Evolutionary conservation across 2,888 invertebrate genomes (phyloP).

Genomic region (Ochlodes sylvanus): DNA sequence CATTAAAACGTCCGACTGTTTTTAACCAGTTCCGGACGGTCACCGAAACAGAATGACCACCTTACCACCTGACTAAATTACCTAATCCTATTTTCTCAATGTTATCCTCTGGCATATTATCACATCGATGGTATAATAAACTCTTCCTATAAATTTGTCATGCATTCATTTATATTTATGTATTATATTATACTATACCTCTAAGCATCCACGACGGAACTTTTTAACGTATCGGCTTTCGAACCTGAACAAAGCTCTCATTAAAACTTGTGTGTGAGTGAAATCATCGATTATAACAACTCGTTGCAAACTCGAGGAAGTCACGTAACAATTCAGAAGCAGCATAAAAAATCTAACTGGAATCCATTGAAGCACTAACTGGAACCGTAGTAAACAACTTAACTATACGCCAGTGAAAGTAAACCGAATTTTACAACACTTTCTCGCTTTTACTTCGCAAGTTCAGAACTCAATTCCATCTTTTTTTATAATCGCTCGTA

Average conservation of each 20-base stretch:
- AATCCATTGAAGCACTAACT: slow-evolving; percentile 24
- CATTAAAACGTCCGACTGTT: too few species aligned
- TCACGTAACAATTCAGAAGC: slow-evolving; percentile 16
- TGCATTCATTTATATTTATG: neutral
- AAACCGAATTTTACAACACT: slow-evolving; percentile 30
- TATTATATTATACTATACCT: neutral
- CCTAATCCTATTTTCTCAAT: too few species aligned
- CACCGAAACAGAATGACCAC: too few species aligned
- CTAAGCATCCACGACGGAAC: neutral
- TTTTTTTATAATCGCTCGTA: slow-evolving; percentile 3
- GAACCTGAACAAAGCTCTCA: neutral
- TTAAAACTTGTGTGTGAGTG: neutral
- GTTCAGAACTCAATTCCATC: slow-evolving; percentile 11
- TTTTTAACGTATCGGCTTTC: neutral
- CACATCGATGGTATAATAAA: too few species aligned
- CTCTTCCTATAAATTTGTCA: too few species aligned
- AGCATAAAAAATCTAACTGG: slow-evolving; percentile 18
- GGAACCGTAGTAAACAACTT: slow-evolving; percentile 18
- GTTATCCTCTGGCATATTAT: too few species aligned
- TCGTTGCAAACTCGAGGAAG: slow-evolving; percentile 17
- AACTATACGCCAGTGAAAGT: slow-evolving; percentile 33
- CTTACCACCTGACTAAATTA: too few species aligned
- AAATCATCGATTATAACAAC: neutral
- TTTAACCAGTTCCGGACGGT: too few species aligned
- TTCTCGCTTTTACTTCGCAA: slow-evolving; percentile 27